These are phyloP conservation scores for Pseudopleuronectes americanus DNA, from an alignment of 2,797 vertebrate genomes.

Conservation along the genomic window DNA sequence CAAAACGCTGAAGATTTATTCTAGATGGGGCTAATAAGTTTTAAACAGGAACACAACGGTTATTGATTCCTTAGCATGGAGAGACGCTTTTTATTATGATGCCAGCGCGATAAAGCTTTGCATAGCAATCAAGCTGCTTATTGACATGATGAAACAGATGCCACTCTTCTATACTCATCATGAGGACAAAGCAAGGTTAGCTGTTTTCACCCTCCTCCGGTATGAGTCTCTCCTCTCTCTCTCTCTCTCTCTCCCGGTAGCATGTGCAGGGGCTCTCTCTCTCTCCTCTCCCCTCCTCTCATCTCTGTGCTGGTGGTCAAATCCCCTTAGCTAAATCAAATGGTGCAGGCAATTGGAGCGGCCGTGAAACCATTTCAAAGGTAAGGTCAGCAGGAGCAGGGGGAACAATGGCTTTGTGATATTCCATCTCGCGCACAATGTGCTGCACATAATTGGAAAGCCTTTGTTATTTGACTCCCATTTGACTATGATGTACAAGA, in stretches of 20 bases:
- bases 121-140: slow-evolving; percentile 44
- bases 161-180: slow-evolving; percentile 51
- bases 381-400: slow-evolving; percentile 79
- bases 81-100: slow-evolving; percentile 48
- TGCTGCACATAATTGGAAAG: slow-evolving; percentile 82
- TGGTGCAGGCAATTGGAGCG: slow-evolving; percentile 79
- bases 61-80: slow-evolving; percentile 36
- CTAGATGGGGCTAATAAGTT: slow-evolving; percentile 29
- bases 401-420: slow-evolving; percentile 82
- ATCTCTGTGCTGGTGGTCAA: slow-evolving; percentile 80
- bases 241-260: slow-evolving; percentile 52
- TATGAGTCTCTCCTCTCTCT: slow-evolving; percentile 51
- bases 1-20: slow-evolving; percentile 21
- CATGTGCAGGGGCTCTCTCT: slow-evolving; percentile 34
- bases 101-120: slow-evolving; percentile 44
- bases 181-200: slow-evolving; percentile 70
- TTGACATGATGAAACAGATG: slow-evolving; percentile 65
- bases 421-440: slow-evolving; percentile 81
- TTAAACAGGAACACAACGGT: slow-evolving; percentile 30
- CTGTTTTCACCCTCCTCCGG: slow-evolving; percentile 28
- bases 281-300: slow-evolving; percentile 52
- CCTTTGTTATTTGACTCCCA: slow-evolving; percentile 85
- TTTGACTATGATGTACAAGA: slow-evolving; percentile 85
- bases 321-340: slow-evolving; percentile 84
- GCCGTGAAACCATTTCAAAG: slow-evolving; percentile 82